Conservation (phyloP, 2,797 vertebrate species). For the Tenualosa thibaudeaui region DNA sequence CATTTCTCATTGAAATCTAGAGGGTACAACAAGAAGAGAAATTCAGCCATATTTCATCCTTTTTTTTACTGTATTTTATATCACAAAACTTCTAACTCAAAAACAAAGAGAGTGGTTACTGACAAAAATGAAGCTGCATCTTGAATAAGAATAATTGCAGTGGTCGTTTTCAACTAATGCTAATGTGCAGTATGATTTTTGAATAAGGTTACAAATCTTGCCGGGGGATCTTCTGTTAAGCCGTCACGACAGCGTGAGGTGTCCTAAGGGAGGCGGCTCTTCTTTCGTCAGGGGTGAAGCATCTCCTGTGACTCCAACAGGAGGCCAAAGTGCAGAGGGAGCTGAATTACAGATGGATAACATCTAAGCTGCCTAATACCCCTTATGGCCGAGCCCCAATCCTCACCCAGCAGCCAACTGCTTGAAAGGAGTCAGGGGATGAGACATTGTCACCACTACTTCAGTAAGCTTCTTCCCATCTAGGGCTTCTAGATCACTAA, state of each 20-base stretch:
- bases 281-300: neutral
- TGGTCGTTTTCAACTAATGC: neutral
- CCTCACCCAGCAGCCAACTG: conserved; percentile 28
- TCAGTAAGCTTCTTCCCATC: neutral
- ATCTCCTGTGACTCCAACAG: neutral
- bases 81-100: neutral
- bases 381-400: conserved; percentile 38
- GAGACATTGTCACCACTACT: neutral
- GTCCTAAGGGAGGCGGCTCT: conserved; percentile 28
- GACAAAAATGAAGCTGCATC: neutral
- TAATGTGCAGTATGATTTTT: neutral
- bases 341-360: conserved; percentile 42
- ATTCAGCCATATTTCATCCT: neutral
- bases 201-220: conserved; percentile 35
- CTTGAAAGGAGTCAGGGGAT: neutral
- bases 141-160: neutral
- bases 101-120: neutral
- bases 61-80: neutral
- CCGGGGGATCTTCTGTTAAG: conserved; percentile 33
- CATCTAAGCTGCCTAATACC: conserved; percentile 46
- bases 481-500: neutral
- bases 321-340: neutral
- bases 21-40: neutral
- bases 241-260: conserved; percentile 21
- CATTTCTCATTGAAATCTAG: conserved; percentile 40